Conservation (phyloP, 2,113 vertebrate genomes). For the Heterotilapia buettikoferi region DNA sequence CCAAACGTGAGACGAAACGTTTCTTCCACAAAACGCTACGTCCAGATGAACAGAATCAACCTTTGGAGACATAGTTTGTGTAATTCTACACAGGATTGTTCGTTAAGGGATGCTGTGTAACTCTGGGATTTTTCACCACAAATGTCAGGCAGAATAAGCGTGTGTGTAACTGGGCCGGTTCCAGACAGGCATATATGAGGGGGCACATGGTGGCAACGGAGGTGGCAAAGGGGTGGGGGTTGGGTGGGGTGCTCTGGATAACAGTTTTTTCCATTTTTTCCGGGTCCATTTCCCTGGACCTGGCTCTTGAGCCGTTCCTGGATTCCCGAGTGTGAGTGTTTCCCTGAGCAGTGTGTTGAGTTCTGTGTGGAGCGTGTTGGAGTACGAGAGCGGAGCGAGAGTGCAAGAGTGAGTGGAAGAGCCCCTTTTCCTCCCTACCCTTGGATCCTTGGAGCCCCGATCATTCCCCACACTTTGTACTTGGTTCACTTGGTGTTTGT, state of each 20-base stretch:
- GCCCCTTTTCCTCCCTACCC: background rate
- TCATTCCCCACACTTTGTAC: background rate
- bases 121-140: background rate
- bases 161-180: no score
- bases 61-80: background rate
- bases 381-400: background rate
- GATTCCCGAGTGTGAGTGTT: background rate
- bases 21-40: background rate
- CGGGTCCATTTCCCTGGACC: background rate
- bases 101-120: background rate
- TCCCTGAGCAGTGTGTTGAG: background rate
- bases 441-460: background rate
- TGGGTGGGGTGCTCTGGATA: background rate
- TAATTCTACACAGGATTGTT: background rate
- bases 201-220: background rate
- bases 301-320: background rate
- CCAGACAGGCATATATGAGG: background rate
- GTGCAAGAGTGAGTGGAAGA: background rate
- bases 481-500: background rate
- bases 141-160: background rate
- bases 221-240: background rate
- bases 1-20: no score
- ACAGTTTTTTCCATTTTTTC: background rate
- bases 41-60: accelerated
- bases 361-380: background rate